Conservation (phyloP, 2,888 invertebrate species). For the Caenorhabditis afra region DNA sequence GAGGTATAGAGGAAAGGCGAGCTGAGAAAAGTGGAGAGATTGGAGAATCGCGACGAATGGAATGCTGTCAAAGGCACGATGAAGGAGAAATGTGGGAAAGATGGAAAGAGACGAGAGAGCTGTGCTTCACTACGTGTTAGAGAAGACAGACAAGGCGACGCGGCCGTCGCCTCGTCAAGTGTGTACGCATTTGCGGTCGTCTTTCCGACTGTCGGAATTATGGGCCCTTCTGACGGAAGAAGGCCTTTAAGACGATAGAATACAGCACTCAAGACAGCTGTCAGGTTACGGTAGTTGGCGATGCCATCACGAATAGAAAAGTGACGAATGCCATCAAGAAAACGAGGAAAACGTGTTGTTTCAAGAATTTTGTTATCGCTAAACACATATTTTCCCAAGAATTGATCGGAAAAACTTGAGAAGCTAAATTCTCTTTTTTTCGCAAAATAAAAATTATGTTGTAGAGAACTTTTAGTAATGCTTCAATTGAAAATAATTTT, state of each 20-base stretch:
- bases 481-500: too few species aligned
- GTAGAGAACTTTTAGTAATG: too few species aligned
- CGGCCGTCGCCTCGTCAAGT: conserved; percentile 40
- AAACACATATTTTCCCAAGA: too few species aligned
- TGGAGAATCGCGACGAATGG: conserved; percentile 4
- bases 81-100: conserved; percentile 1
- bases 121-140: background rate
- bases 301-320: too few species aligned
- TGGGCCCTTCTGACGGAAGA: conserved; percentile 50
- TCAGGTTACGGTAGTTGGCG: conserved; percentile 23
- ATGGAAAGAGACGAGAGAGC: conserved; percentile 22
- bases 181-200: conserved; percentile 53
- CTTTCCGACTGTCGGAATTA: conserved; percentile 56
- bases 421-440: too few species aligned
- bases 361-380: too few species aligned
- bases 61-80: too few species aligned
- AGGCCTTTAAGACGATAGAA: conserved; percentile 44
- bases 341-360: background rate
- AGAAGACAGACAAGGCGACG: conserved; percentile 23
- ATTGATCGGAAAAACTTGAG: too few species aligned
- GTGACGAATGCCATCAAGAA: background rate
- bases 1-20: background rate
- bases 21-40: background rate
- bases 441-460: too few species aligned
- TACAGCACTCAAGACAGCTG: conserved; percentile 40